These are phyloP conservation scores for Geotrupes spiniger DNA, from an alignment of 2,888 invertebrate species.

Conservation along the genomic window DNA sequence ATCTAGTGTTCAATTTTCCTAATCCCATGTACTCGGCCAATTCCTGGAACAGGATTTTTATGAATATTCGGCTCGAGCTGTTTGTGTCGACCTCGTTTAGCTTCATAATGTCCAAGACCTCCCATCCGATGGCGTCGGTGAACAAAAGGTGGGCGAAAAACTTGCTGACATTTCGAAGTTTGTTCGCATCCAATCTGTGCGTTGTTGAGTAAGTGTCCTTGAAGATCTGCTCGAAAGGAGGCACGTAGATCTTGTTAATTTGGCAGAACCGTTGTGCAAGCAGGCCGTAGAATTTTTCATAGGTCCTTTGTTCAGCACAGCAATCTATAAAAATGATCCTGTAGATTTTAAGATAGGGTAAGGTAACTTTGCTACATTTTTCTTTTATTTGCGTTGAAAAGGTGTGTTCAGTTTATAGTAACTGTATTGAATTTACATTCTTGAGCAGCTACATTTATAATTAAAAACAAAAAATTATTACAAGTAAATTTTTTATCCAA, in stretches of 20 bases:
- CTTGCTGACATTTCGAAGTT: conserved; percentile 93
- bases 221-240: conserved; percentile 93
- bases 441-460: too few relatives aligned
- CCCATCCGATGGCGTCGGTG: conserved; percentile 97
- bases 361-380: background rate
- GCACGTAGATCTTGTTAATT: conserved; percentile 88
- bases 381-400: too few relatives aligned
- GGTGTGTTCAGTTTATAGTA: too few relatives aligned
- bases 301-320: conserved; percentile 97
- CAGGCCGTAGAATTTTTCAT: conserved; percentile 96
- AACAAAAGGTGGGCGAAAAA: conserved; percentile 95
- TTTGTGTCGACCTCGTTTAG: conserved; percentile 97
- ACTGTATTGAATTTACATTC: too few relatives aligned
- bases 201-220: conserved; percentile 92
- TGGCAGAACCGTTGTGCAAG: conserved; percentile 92
- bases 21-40: conserved; percentile 95
- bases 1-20: conserved; percentile 81
- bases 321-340: conserved; percentile 67
- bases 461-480: too few relatives aligned
- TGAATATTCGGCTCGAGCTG: conserved; percentile 94
- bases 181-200: conserved; percentile 93
- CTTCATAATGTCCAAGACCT: conserved; percentile 82
- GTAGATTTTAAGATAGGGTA: background rate
- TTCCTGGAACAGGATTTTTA: conserved; percentile 96
- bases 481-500: too few relatives aligned